Conservation (phyloP, 1,140 invertebrate species). For the Ceratina calcarata region DNA sequence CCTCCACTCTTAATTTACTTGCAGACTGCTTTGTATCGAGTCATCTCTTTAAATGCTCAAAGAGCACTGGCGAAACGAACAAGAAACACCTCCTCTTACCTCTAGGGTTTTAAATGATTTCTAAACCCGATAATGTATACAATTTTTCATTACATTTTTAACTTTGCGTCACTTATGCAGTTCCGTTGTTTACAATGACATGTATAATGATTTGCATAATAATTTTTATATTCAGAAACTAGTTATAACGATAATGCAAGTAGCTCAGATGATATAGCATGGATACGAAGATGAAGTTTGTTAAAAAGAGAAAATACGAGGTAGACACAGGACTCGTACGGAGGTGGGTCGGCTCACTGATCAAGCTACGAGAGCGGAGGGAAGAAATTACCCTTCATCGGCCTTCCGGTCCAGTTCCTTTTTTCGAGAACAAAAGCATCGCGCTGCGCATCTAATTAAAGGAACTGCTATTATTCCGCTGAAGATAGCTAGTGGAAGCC, state of each 20-base stretch:
- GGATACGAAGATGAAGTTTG: no score
- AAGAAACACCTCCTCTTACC: not conserved
- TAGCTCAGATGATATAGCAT: no score
- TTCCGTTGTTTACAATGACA: no score
- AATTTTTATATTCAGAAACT: no score
- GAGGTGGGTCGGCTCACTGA: constrained; percentile 9
- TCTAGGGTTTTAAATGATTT: not conserved
- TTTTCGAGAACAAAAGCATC: constrained; percentile 49
- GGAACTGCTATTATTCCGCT: constrained; percentile 53
- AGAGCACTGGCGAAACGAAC: constrained; percentile 16
- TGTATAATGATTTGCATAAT: no score
- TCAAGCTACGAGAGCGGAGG: not conserved
- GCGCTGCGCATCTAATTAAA: constrained; percentile 61
- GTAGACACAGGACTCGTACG: not conserved
- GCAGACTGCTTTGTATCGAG: constrained; percentile 39
- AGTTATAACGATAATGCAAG: no score
- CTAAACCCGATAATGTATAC: no score
- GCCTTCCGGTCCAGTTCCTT: not conserved
- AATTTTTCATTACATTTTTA: no score
- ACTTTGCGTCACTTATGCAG: no score
- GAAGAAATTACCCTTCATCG: constrained; percentile 10
- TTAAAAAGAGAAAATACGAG: no score
- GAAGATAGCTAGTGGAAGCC: constrained; percentile 59
- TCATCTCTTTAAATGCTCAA: constrained; percentile 36
- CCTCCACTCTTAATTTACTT: constrained; percentile 63